Conservation (phyloP, 2,888 invertebrate species). For the Epinotia nisella region DNA sequence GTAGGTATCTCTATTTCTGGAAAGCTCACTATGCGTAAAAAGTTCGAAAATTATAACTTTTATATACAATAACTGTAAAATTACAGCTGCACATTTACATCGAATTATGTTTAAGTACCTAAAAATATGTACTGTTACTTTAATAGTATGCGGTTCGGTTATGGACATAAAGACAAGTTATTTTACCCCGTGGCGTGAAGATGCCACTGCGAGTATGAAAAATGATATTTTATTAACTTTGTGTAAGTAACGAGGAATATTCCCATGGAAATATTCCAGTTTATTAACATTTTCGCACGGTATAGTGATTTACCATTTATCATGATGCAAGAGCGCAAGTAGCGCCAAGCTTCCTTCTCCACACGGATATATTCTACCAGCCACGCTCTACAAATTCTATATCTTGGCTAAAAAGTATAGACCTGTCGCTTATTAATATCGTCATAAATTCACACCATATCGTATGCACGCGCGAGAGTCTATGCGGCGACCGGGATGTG, state of each 20-base stretch:
- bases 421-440: no score
- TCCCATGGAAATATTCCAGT: conserved; percentile 35
- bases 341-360: no score
- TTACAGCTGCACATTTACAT: conserved; percentile 27
- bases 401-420: no score
- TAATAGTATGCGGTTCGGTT: conserved; percentile 21
- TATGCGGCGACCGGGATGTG: no score
- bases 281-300: conserved; percentile 23
- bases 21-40: neutral
- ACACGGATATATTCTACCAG: no score
- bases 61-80: conserved; percentile 33
- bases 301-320: conserved; percentile 12
- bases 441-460: no score
- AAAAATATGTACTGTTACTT: conserved; percentile 29
- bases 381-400: no score
- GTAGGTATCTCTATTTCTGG: no score
- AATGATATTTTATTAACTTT: conserved; percentile 37
- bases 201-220: conserved; percentile 36
- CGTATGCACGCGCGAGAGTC: no score
- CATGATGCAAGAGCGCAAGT: no score
- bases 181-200: conserved; percentile 36
- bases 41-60: neutral
- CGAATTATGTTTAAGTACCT: conserved; percentile 22
- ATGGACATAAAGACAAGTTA: conserved; percentile 37
- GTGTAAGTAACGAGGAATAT: conserved; percentile 40